These are phyloP conservation scores for Macroramphosus scolopax DNA, from an alignment of 2,797 vertebrate species.

Conservation along the genomic window DNA sequence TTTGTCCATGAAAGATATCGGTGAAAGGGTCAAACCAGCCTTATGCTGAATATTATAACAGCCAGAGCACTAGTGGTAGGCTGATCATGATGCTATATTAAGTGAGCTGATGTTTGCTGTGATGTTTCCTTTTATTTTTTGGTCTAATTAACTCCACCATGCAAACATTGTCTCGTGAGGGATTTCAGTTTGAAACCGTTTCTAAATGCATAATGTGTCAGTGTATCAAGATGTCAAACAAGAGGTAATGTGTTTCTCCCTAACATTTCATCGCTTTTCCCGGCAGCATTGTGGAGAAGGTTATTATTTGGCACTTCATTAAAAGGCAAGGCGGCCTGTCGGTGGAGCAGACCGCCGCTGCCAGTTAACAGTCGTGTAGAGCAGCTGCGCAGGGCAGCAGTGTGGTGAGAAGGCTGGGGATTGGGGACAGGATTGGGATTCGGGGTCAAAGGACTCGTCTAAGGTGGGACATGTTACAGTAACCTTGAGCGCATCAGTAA, in stretches of 20 bases:
- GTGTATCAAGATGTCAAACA: conserved; percentile 79
- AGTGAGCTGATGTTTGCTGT: conserved; percentile 58
- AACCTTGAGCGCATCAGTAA: conserved; percentile 63
- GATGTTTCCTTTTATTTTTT: conserved; percentile 43
- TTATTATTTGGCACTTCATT: conserved; percentile 87
- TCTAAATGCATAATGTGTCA: conserved; percentile 75
- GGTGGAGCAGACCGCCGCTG: conserved; percentile 70
- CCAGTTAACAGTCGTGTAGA: conserved; percentile 85
- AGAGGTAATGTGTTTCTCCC: conserved; percentile 81
- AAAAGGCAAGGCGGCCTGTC: conserved; percentile 77
- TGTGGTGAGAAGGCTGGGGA: conserved; percentile 69
- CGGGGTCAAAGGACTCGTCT: conserved; percentile 73
- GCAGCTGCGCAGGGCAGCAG: conserved; percentile 73
- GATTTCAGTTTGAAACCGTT: conserved; percentile 63
- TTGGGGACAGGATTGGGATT: conserved; percentile 69
- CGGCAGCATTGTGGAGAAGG: conserved; percentile 80
- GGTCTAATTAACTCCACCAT: conserved; percentile 70
- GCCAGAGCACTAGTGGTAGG: conserved; percentile 69
- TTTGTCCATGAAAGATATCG: conserved; percentile 73
- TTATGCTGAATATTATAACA: conserved; percentile 69
- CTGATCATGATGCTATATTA: conserved; percentile 61
- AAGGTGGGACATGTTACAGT: conserved; percentile 70
- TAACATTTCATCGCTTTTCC: conserved; percentile 70
- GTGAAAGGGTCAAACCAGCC: conserved; percentile 69
- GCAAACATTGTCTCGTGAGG: conserved; percentile 55